Conservation (phyloP, 2,113 vertebrate species). For the Salvelinus sp. region DNA sequence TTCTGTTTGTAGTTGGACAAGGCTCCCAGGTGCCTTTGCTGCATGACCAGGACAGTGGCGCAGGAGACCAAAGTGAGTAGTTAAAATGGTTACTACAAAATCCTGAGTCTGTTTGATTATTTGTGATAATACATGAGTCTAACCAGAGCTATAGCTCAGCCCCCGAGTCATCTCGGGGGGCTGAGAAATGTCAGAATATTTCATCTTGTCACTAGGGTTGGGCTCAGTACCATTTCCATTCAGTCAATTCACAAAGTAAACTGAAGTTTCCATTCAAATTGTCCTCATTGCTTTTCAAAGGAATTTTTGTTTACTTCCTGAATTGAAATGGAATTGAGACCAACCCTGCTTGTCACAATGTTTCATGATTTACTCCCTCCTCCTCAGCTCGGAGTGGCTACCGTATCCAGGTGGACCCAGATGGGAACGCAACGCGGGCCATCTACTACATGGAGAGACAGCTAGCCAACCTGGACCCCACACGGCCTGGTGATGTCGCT, state of each 20-base stretch:
- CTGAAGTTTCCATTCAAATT: too few species aligned
- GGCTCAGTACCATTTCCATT: too few species aligned
- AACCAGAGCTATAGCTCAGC: not conserved
- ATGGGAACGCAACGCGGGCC: constrained; percentile 86
- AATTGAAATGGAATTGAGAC: not conserved
- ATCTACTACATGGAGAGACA: constrained; percentile 91
- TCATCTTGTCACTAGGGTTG: too few species aligned
- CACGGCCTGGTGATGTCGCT: constrained; percentile 67
- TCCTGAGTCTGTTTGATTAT: not conserved
- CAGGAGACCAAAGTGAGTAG: constrained; percentile 77
- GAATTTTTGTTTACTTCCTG: not conserved
- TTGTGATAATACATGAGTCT: not conserved
- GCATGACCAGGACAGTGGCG: constrained; percentile 71
- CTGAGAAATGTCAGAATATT: not conserved
- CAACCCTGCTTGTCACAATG: not conserved
- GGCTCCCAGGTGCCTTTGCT: constrained; percentile 85
- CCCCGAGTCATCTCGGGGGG: too few species aligned
- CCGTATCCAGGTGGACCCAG: constrained; percentile 86
- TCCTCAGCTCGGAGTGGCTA: constrained; percentile 84
- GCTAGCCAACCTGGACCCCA: constrained; percentile 85
- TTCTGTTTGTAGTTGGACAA: constrained; percentile 75
- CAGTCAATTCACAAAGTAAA: too few species aligned
- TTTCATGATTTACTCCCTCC: not conserved
- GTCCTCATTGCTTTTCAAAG: too few species aligned
- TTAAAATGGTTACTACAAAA: not conserved